Evolutionary conservation across 2,888 invertebrate species (phyloP).

Genomic region (Patella caerulea): DNA sequence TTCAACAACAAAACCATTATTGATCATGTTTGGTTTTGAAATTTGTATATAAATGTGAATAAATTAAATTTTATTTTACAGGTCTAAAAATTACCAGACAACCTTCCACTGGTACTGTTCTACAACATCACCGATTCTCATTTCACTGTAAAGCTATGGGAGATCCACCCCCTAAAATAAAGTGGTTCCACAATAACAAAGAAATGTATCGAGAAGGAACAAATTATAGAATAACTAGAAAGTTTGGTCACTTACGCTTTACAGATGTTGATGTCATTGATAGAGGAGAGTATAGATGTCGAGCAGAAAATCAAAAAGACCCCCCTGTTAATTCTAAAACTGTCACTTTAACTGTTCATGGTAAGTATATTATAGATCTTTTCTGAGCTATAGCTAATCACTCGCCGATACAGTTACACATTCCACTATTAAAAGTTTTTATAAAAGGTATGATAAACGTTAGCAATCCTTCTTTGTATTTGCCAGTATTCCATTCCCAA

Average conservation of each 20-base stretch:
- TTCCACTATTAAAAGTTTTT: too few species aligned
- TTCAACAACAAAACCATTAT: too few species aligned
- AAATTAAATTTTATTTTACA: conserved; percentile 34
- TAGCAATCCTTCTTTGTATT: too few species aligned
- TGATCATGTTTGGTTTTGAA: too few species aligned
- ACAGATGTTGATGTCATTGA: conserved; percentile 47
- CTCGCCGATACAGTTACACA: too few species aligned
- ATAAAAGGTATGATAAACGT: too few species aligned
- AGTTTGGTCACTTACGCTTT: conserved; percentile 53
- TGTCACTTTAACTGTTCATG: conserved; percentile 53
- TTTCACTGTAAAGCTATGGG: conserved; percentile 54
- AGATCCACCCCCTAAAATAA: conserved; percentile 36
- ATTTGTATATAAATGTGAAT: background rate
- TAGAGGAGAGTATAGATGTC: conserved; percentile 56
- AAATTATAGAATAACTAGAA: conserved; percentile 48
- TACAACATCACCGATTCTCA: conserved; percentile 45
- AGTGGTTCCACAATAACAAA: conserved; percentile 53
- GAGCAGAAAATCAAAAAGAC: conserved; percentile 44
- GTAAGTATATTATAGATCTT: conserved; percentile 36
- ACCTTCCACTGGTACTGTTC: conserved; percentile 55
- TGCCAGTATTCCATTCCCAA: too few species aligned
- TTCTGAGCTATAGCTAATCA: background rate
- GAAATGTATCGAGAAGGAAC: conserved; percentile 41
- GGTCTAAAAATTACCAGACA: conserved; percentile 52
- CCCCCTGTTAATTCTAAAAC: conserved; percentile 42